phyloP scores from a whole-genome alignment of 1,140 invertebrate genomes.

The Drosophila tsacasi region DNA sequence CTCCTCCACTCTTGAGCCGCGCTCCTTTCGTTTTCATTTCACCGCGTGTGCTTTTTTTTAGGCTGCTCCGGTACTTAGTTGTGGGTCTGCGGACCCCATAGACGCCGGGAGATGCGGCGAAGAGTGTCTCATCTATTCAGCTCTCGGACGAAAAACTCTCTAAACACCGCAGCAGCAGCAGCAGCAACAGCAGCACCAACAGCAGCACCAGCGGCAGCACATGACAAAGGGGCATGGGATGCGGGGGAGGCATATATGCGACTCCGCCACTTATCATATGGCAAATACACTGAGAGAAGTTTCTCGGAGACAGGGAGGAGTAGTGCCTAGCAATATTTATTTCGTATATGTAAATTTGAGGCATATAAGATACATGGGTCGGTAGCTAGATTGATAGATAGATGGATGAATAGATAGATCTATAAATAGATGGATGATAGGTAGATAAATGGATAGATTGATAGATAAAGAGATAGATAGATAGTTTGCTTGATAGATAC shows the following conservation, averaged over 20 bases:
- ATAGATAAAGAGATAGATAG: too few relatives aligned
- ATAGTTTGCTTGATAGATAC: too few relatives aligned
- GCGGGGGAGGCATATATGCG: conserved; percentile 14
- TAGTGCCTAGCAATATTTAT: too few relatives aligned
- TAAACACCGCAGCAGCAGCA: conserved; percentile 52
- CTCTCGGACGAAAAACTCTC: conserved; percentile 54
- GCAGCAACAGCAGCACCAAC: not conserved
- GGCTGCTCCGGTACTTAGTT: conserved; percentile 39
- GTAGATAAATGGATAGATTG: too few relatives aligned
- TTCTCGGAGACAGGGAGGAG: too few relatives aligned
- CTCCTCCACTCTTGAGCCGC: conserved; percentile 16
- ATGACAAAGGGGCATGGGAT: conserved; percentile 51
- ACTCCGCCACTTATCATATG: conserved; percentile 57
- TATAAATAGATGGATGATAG: too few relatives aligned
- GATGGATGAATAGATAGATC: not conserved
- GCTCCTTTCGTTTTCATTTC: conserved; percentile 60
- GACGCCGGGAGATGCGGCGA: conserved; percentile 3
- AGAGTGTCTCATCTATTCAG: conserved; percentile 37
- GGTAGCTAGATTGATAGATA: too few relatives aligned
- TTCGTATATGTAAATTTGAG: too few relatives aligned
- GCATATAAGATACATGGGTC: too few relatives aligned
- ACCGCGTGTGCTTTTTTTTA: conserved; percentile 34
- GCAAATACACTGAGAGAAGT: conserved; percentile 19
- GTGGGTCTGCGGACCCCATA: conserved; percentile 18
- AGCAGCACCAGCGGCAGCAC: conserved; percentile 3